Base-by-base conservation (phyloP, 2,113 vertebrate species). In the Parus major region DNA sequence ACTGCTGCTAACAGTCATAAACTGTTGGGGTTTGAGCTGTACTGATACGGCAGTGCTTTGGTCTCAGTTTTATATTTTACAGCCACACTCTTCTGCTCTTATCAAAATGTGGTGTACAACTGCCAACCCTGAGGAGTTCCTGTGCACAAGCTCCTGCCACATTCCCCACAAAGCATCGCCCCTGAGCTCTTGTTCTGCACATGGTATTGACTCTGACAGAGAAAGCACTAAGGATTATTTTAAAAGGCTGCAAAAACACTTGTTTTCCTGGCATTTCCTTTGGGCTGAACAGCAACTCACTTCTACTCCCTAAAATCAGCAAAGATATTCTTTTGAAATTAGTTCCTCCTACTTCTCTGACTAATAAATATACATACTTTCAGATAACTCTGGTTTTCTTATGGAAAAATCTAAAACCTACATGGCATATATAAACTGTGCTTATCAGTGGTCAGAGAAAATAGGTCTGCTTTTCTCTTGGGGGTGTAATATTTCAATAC, bases 1-100 rank as follows among this genome's bases (percentile, higher is more conserved):
- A 31, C 71, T 63, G 79, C 77, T 80, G 75, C 70, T 83, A 92
- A 90, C 82, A 93, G 82, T 46, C 13, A 0, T 55, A 33, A 95
- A 92, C 64, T n/a, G 64, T 22, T 83, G 85, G 68, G 68, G 17
- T 94, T 93, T 75, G 90, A 96, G 90, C 76, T 71, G 33, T 36
- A 33, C 88, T 81, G 71, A 90, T 83, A 90, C 0, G 6, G 68
- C 85, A 94, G 27, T 53, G 90, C 79, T 90, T 94, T 92, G 56
- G 79, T 90, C 85, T 82, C 63, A 16, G 71, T 90, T 88, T 86
- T 85, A 10, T 93, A 49, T 83, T 94, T 69, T 88, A 85, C 84
- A 93, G 84, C 75, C 71, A 56, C 31, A 1, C 55, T 89, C 70
- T 28, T 29, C 60, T 86, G 72, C 57, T 73, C 73, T 91, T 96